Conservation (phyloP, 2,113 vertebrate species). For the Gavia stellata region DNA sequence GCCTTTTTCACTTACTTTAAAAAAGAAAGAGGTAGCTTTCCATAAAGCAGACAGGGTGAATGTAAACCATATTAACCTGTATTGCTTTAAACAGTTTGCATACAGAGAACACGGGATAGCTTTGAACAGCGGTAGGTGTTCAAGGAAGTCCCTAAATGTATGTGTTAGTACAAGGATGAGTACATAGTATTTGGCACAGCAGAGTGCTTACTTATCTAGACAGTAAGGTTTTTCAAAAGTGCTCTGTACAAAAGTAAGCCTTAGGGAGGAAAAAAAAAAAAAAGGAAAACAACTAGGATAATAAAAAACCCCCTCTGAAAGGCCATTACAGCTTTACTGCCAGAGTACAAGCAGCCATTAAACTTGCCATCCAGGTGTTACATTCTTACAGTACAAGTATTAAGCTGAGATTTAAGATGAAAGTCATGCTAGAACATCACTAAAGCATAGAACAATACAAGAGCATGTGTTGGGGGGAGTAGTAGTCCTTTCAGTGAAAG, state of each 20-base stretch:
- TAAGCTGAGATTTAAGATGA: background rate
- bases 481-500: background rate
- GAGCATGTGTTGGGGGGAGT: background rate
- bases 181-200: accelerated
- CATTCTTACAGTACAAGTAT: background rate
- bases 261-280: background rate
- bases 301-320: background rate
- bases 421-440: background rate
- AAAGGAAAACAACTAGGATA: background rate
- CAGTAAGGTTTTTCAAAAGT: background rate
- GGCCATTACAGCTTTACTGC: conserved; percentile 35
- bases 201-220: no score
- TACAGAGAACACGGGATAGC: background rate
- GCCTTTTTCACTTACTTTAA: background rate
- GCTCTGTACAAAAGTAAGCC: background rate
- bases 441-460: background rate
- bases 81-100: background rate
- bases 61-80: background rate
- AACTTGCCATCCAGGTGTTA: background rate
- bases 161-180: background rate
- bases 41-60: background rate
- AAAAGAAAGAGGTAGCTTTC: background rate
- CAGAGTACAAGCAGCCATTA: background rate
- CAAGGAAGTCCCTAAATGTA: no score
- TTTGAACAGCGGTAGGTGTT: background rate